Evolutionary conservation across 2,113 vertebrate species (phyloP), one percentile per base, ranked within the genome.

Genomic region (Clarias batrachus): DNA sequence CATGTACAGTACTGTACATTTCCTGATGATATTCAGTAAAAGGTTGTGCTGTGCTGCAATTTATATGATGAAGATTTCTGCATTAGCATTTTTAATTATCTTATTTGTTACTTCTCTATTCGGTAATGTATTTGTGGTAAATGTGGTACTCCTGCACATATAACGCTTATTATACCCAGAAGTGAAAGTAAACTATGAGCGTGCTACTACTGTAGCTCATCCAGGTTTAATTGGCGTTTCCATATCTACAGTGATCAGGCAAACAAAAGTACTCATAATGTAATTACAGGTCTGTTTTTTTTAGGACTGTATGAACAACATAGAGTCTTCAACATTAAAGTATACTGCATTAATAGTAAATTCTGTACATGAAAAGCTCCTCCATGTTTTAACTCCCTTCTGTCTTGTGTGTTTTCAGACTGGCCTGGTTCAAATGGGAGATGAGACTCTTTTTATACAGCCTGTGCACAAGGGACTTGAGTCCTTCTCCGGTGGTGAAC

Each of bases 371-470:
- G 21, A 56, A 37, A 30, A 57, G 9, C 14, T 52, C 3, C 57
- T 48, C 56, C 6, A 57, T 63, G 81, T 30, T 25, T 73, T 52
- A 63, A 60, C 60, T 59, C 30, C 60, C 6, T 80, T 68, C 90
- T 56, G 87, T 92, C 80, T 91, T 62, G 90, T 79, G 65, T 60
- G 66, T 80, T 57, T 83, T 19, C 94, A 99, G 98, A 96, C 95
- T 80, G 98, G 97, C n/a, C 93, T 97, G 65, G 95, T 99, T 89
- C 96, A 97, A 60, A 92, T 96, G 0, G 96, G 94, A 80, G 93
- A 95, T 78, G 96, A 98, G 77, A 95, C 94, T 77, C 90, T 99
- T 90, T 94, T 97, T 54, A 96, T 99, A 83, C 93, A 97, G 83
- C 98, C 98, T 0, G 90, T 97, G 90, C 95, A 93, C 54, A 86